Base-by-base conservation (phyloP, 2,797 vertebrate genomes). In the Gallirallus australis region DNA sequence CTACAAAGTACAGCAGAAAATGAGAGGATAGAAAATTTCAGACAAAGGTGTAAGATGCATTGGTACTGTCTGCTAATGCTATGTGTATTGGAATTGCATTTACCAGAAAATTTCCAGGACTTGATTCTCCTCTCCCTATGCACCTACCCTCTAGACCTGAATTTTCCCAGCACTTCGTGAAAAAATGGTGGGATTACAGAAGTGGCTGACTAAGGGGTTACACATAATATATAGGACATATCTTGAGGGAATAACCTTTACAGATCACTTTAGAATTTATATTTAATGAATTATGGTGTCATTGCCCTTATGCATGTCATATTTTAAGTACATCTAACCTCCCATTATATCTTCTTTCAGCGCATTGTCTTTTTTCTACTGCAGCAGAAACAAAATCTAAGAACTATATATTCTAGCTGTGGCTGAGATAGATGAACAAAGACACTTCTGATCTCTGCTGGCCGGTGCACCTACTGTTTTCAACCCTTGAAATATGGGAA, bases 241-340 rank as follows among this genome's bases (percentile, higher is more conserved):
- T 79, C 61, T 76, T 76, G 33, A 76, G 24, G n/a, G 28, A 93
- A 81, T 93, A 89, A 90, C 50, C 57, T 81, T 90, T 92, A 83
- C 15, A 66, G 23, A 56, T 64, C 33, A 64, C 57, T 71, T 78
- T 54, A 93, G 71, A 86, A 92, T 85, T 91, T 94, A 37, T 88
- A 35, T 86, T 65, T 88, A 78, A 65, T 68, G 64, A 80, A 47
- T 93, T 88, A 77, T 24, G 5, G 40, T 86, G 42, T 69, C 47
- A 78, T 81, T 88, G 8, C 48, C 40, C 30, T 91, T 48, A 80
- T 45, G 30, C 5, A 56, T 82, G 50, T 24, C 77, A 37, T 68
- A 54, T 59, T 92, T 86, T 81, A 80, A 71, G 54, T 71, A 89
- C 78, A 85, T 59, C 15, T 57, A 81, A 39, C 13, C 69, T 33